A percentile compares a stretch with the other conserved stretches of the same genome.
Conservation (phyloP, 2,888 invertebrate species). For the Sylvicola fuscatus region DNA sequence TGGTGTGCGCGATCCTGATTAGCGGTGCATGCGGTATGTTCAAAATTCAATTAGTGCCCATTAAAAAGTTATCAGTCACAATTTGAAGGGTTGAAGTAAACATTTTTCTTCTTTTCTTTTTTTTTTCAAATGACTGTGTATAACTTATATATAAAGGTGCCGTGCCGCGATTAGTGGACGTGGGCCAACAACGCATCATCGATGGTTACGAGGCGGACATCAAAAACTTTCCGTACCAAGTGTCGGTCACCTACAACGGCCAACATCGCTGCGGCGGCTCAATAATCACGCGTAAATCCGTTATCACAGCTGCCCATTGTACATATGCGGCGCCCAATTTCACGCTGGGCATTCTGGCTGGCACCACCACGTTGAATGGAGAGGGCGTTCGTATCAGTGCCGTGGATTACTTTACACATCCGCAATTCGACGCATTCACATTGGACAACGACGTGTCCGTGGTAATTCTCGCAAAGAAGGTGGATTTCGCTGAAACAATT, state of each 20-base stretch:
- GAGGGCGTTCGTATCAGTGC: background rate
- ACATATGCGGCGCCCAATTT: conserved; percentile 4
- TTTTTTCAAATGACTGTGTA: background rate
- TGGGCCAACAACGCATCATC: conserved; percentile 10
- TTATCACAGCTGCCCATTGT: conserved; percentile 32
- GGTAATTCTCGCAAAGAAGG: background rate
- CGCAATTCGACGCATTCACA: background rate
- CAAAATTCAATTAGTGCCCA: too few species aligned
- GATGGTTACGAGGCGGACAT: conserved; percentile 31
- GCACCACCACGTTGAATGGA: background rate
- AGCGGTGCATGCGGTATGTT: too few species aligned
- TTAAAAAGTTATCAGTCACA: too few species aligned
- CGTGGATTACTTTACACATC: background rate
- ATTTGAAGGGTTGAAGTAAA: too few species aligned
- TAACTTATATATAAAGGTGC: too few species aligned
- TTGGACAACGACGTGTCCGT: background rate
- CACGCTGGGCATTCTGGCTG: background rate
- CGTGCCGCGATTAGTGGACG: background rate
- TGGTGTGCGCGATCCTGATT: too few species aligned
- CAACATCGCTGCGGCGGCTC: conserved; percentile 33
- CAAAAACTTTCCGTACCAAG: conserved; percentile 31
- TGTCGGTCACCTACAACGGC: conserved; percentile 27
- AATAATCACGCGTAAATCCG: conserved; percentile 27
- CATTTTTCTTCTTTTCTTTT: too few species aligned
- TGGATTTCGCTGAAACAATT: background rate